These are phyloP conservation scores for Scrobipalpa atriplicella DNA, from an alignment of 2,888 invertebrate species.

Conservation along the genomic window DNA sequence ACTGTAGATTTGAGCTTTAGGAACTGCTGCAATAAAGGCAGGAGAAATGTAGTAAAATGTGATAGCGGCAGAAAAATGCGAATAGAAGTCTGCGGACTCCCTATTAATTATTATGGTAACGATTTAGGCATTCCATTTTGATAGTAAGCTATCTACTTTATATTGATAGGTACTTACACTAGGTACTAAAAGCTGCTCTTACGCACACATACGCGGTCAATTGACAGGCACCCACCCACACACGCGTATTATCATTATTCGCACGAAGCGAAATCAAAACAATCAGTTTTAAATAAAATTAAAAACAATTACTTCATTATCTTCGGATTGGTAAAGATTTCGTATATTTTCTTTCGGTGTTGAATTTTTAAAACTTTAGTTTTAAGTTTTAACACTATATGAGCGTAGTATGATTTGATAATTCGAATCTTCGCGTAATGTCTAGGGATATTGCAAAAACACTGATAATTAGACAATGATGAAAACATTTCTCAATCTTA, in stretches of 20 bases:
- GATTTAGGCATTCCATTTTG: constrained; percentile 51
- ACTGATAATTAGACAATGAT: no score
- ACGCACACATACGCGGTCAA: constrained; percentile 31
- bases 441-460: no score
- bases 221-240: constrained; percentile 9
- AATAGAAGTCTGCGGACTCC: constrained; percentile 3
- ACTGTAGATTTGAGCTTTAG: background rate
- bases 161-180: constrained; percentile 32
- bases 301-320: constrained; percentile 44
- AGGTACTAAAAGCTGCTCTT: constrained; percentile 26
- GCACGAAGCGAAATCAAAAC: constrained; percentile 53
- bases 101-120: constrained; percentile 48
- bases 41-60: background rate
- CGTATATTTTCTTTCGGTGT: background rate
- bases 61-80: constrained; percentile 19
- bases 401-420: no score
- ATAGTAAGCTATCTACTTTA: constrained; percentile 49
- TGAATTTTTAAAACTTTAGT: no score
- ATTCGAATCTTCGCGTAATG: no score
- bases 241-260: background rate
- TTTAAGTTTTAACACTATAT: no score
- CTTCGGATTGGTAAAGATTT: constrained; percentile 1
- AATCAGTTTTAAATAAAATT: constrained; percentile 69
- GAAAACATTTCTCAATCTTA: no score
- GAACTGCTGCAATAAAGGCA: background rate